A percentile compares a stretch with the other conserved stretches of the same genome.
These are phyloP conservation scores for Frankliniella intonsa DNA, from an alignment of 2,888 invertebrate species.

Conservation along the genomic window DNA sequence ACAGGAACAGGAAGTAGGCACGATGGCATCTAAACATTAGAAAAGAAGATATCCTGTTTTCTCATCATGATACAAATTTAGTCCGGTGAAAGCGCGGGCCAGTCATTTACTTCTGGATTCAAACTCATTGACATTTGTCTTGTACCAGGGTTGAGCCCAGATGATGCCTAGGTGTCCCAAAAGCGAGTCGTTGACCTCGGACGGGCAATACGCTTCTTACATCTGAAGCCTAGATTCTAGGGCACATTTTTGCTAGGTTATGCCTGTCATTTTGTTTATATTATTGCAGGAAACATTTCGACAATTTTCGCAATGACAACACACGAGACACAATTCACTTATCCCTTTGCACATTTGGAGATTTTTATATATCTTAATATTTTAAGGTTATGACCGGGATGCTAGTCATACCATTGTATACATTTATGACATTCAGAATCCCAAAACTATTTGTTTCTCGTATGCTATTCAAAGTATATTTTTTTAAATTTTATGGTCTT, in stretches of 20 bases:
- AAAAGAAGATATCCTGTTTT: constrained; percentile 47
- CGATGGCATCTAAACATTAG: constrained; percentile 41
- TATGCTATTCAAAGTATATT: not conserved
- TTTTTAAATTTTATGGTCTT: not conserved
- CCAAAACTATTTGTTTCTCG: not conserved
- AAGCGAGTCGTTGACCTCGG: constrained; percentile 16
- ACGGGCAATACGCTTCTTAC: not conserved
- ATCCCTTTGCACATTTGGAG: not conserved
- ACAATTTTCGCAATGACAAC: not conserved
- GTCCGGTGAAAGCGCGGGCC: constrained; percentile 30
- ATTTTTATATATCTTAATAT: not conserved
- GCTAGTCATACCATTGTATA: not conserved
- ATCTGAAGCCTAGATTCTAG: not conserved
- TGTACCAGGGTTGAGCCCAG: too few species aligned
- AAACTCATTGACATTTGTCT: not conserved
- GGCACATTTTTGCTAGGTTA: constrained; percentile 27
- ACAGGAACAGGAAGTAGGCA: constrained; percentile 60
- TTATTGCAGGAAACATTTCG: not conserved
- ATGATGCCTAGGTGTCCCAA: not conserved
- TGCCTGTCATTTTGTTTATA: not conserved
- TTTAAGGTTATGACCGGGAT: not conserved
- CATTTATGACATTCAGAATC: not conserved
- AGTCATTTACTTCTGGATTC: constrained; percentile 27
- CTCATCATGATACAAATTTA: constrained; percentile 32
- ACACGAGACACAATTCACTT: too few species aligned